phyloP scores from a whole-genome alignment of 2,797 vertebrate genomes.

The Discoglossus pictus region DNA sequence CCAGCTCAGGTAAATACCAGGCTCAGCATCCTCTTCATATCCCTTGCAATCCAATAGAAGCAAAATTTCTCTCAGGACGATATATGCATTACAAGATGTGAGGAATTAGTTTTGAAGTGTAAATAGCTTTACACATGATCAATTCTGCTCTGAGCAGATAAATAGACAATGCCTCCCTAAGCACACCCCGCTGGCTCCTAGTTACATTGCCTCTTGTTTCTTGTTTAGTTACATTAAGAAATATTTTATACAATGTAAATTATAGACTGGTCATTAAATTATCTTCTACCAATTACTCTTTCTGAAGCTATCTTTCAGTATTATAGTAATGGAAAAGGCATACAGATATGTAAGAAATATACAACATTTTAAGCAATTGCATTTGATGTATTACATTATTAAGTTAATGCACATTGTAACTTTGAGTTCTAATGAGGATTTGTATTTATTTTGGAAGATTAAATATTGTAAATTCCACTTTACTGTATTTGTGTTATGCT shows the following conservation, averaged over 20 bases:
- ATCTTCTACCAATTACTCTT: no score
- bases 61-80: slow-evolving; percentile 21
- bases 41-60: slow-evolving; percentile 15
- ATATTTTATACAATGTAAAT: not conserved
- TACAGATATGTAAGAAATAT: no score
- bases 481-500: no score
- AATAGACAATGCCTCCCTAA: not conserved
- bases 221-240: not conserved
- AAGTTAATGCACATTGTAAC: no score
- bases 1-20: slow-evolving; percentile 5
- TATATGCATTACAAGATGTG: not conserved
- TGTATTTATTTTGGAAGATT: no score
- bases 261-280: no score
- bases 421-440: no score
- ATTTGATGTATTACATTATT: no score
- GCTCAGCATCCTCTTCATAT: slow-evolving; percentile 13
- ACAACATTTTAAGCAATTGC: no score
- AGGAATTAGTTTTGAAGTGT: slow-evolving; percentile 16
- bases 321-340: no score
- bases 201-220: not conserved
- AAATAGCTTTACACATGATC: slow-evolving; percentile 32
- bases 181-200: not conserved
- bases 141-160: slow-evolving; percentile 23
- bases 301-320: no score
- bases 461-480: no score